Base-by-base conservation (phyloP, 2,888 invertebrate species). In the Argyra leucocephala region DNA sequence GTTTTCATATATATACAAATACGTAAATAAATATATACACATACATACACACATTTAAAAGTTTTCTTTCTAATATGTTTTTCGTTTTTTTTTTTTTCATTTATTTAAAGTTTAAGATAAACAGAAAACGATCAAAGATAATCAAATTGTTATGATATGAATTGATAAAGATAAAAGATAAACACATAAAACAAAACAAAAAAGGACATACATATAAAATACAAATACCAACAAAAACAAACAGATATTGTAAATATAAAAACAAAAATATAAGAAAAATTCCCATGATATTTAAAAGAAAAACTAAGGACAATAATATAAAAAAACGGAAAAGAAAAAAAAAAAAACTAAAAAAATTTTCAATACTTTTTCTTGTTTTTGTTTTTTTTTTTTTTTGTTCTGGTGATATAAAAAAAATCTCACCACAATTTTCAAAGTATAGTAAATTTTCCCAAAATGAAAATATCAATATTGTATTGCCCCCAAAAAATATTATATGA, bases 61-160 rank as follows among this genome's bases (percentile, higher is more conserved):
- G 31, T 31, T 31, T 31, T 31, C 1, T 7, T 31, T 31, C 12
- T 31, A 2, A 10, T 6, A 10, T 31, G 7, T 31, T 31, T 31
- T 31, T 37, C 37, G 12, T 10, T 37, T 37, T 37, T 5, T 12
- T 48, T 48, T 48, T 48, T 48, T 48, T 48, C 12, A 5, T 37
- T 37, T 10, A 3, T 26, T 37, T 37, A 37, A 37, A 12, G 9
- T 12, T 3, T 18, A 48, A 48, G n/a, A n/a, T 48, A 48, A 48
- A 48, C 48, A 48, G 37, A 48, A 48, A 48, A 48, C 48, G 48
- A 48, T 48, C 48, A 48, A 48, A 48, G 48, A 48, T 48, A 48
- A 48, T 48, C 48, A 48, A 48, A 48, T 48, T 48, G 48, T 48
- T 48, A 48, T 48, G 12, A 48, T 48, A 48, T 48, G 18, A 48